Base-by-base conservation (phyloP, 1,140 invertebrate genomes). In the Drosophila insularis region DNA sequence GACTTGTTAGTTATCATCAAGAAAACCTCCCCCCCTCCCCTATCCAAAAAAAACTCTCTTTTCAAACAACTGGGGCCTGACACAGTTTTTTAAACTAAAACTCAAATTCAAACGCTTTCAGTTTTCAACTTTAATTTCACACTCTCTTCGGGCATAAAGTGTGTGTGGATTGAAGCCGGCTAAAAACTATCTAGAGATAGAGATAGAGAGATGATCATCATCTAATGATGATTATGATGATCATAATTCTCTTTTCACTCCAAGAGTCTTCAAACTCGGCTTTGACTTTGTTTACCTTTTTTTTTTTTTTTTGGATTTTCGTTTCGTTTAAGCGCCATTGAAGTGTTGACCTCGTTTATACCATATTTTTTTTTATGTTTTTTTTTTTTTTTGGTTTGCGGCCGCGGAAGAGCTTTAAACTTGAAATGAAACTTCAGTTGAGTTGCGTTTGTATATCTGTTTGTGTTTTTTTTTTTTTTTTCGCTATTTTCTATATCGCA, bases 401-500 rank as follows among this genome's bases (percentile, higher is more conserved):
- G 67, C 78, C 79, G 84, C 84, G 80, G 80, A 87, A 87, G 84
- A 89, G 84, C 84, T 89, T 89, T 89, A 89, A 89, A 89, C 84
- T 89, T 89, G 84, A 89, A 89, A 84, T 79, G 80, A 82, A 89
- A 81, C 82, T 76, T 65, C 53, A 46, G 63, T 64, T 62, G 64
- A 58, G 37, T 72, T 56, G 63, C 54, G 27, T 74, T 65, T 63
- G 37, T 19, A 17, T 40, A 19, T 14, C 19, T 14, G n/a, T 37
- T 7, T 54, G 32, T 67, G 67, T 32, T 58, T 60, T 55, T 37
- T 7, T 65, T 46, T 63, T 50, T 50, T 74, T 69, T 69, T 27
- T 85, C 80, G 74, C 84, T 84, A 87, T 89, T 87, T 87, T 87
- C 80, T 84, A 89, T 70, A 71, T 76, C 77, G 69, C 67, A 71